phyloP scores from a whole-genome alignment of 1,140 invertebrate genomes.

The Pomacea maculata region DNA sequence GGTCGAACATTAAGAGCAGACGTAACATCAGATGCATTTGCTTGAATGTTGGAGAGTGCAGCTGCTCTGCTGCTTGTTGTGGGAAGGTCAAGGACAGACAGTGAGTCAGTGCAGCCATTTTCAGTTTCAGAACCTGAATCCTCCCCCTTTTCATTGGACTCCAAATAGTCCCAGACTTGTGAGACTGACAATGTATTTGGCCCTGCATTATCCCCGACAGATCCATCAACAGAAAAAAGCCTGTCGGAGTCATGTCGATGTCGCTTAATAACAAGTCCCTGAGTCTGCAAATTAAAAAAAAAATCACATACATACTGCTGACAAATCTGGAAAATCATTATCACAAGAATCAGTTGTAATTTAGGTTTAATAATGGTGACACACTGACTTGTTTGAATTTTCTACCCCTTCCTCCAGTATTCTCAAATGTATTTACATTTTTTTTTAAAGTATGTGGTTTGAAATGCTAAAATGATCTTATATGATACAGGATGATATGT shows the following conservation, averaged over 20 bases:
- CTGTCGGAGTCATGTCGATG: background rate
- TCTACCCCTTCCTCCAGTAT: too few species aligned
- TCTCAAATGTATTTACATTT: too few species aligned
- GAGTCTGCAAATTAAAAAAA: background rate
- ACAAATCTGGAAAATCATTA: too few species aligned
- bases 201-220: background rate
- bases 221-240: background rate
- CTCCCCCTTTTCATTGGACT: background rate
- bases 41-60: background rate
- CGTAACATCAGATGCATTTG: background rate
- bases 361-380: too few species aligned
- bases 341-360: too few species aligned
- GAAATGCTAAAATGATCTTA: too few species aligned
- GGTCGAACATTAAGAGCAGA: conserved; percentile 4
- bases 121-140: background rate
- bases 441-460: too few species aligned
- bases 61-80: conserved; percentile 1
- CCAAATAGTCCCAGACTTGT: conserved; percentile 3
- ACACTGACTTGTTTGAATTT: too few species aligned
- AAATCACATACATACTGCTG: background rate
- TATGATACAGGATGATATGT: too few species aligned
- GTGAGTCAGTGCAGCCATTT: too few species aligned
- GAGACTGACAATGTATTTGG: background rate
- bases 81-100: background rate
- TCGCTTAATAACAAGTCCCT: background rate